These are phyloP conservation scores for Fulmarus glacialis DNA, from an alignment of 2,113 vertebrate species.

Conservation along the genomic window DNA sequence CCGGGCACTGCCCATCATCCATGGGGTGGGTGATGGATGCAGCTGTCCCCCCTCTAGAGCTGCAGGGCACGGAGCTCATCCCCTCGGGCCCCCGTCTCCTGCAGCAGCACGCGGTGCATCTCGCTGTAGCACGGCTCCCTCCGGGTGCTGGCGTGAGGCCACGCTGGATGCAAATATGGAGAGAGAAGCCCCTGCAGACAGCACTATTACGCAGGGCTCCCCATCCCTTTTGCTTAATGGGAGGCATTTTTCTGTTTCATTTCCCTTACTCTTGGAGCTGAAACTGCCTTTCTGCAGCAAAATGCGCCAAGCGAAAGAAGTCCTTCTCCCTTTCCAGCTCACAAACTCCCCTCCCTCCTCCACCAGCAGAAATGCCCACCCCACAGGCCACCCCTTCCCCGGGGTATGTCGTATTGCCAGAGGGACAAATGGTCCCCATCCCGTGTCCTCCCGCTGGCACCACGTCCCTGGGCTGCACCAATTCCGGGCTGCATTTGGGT, in stretches of 20 bases:
- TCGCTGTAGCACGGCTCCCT: background rate
- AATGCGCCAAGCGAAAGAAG: constrained; percentile 18
- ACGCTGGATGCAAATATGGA: background rate
- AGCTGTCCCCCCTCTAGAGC: background rate
- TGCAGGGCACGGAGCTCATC: fast-evolving
- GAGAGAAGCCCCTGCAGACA: constrained; percentile 34
- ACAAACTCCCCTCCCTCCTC: background rate
- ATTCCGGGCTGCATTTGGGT: fast-evolving
- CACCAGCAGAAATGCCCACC: background rate
- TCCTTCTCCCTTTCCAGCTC: background rate
- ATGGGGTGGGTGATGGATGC: fast-evolving
- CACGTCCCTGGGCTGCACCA: fast-evolving
- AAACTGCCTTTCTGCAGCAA: constrained; percentile 65
- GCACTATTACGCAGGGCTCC: background rate
- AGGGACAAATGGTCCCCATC: background rate
- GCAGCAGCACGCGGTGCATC: fast-evolving
- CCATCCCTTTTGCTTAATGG: constrained; percentile 55
- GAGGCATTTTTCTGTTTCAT: constrained; percentile 72
- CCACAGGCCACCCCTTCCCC: background rate
- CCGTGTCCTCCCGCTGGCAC: background rate
- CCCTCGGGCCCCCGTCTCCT: background rate
- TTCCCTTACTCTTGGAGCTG: constrained; percentile 57
- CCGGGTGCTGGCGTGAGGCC: background rate
- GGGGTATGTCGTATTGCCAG: fast-evolving
- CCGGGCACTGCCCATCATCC: background rate